Percentiles rank a stretch among this genome's conserved stretches.
Conservation (phyloP, 2,113 vertebrate species). For the Nothoprocta pentlandii region DNA sequence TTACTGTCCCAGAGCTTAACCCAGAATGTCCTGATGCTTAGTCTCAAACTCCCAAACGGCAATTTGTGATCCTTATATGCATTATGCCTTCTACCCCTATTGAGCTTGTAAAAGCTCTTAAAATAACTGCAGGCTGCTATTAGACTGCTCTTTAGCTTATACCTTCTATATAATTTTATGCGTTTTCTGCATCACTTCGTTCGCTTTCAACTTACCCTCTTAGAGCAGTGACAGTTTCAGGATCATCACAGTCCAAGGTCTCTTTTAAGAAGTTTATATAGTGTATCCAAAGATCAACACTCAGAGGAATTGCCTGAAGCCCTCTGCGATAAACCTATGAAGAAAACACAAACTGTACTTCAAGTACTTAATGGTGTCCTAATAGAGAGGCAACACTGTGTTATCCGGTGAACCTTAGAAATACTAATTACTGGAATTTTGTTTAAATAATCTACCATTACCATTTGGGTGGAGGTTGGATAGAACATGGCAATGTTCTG, state of each 20-base stretch:
- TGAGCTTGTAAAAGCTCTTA: accelerated
- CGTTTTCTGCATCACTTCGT: accelerated
- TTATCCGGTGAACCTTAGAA: slow-evolving; percentile 88
- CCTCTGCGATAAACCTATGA: slow-evolving; percentile 95
- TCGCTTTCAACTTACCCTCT: slow-evolving; percentile 86
- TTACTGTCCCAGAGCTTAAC: background rate
- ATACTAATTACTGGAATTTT: slow-evolving; percentile 87
- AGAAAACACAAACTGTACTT: slow-evolving; percentile 79
- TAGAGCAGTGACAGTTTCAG: slow-evolving; percentile 88
- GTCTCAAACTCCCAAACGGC: background rate
- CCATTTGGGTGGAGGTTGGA: slow-evolving; percentile 91
- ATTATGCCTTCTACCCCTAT: accelerated
- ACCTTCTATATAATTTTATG: accelerated
- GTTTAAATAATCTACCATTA: slow-evolving; percentile 92
- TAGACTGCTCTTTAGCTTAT: background rate
- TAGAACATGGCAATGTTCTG: slow-evolving; percentile 93
- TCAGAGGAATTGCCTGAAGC: slow-evolving; percentile 97
- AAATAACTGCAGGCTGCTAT: background rate
- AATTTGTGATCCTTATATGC: background rate
- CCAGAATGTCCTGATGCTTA: accelerated
- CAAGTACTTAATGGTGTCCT: slow-evolving; percentile 73
- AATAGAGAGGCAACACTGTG: slow-evolving; percentile 85
- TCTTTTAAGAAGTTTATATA: slow-evolving; percentile 97
- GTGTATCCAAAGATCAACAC: slow-evolving; percentile 98
- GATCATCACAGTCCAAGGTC: slow-evolving; percentile 88